Base-by-base conservation (phyloP, 2,888 invertebrate species). In the Sinopyrophorus schimmeli region DNA sequence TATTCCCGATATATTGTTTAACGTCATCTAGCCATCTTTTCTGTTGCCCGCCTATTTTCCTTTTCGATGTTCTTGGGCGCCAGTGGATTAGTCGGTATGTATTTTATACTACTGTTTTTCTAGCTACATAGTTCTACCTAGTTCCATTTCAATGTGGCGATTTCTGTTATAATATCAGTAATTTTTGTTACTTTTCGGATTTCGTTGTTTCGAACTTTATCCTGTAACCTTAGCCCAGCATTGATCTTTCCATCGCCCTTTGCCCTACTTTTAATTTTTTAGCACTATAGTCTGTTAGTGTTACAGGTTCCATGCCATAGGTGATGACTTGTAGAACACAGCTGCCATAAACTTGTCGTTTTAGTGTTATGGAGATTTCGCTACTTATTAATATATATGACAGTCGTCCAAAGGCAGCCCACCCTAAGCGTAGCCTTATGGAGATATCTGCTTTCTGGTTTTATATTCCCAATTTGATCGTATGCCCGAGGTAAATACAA, bases 181-280 rank as follows among this genome's bases (percentile, higher is more conserved):
- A 7, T 24, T 24, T 24, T 3, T 24, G 24, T 24, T 24, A 3
- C 10, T 9, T 3, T 3, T 24, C 24, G 6, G 5, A 6, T 6
- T n/a, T 24, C n/a, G n/a, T 24, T 10, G 10, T 24, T 24, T 24
- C 24, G 7, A 10, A 24, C 7, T 24, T 3, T 5, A 7, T 24
- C 24, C 10, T 7, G 24, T 24, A n/a, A n/a, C n/a, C n/a, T n/a
- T 5, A 24, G n/a, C 24, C n/a, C 10, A 24, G 7, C 24, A 24
- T 24, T 24, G 10, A 24, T 24, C 3, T 24, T n/a, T n/a, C 24
- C 24, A 24, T 24, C 24, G 24, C 5, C n/a, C 24, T n/a, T 24
- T 24, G 24, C 10, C n/a, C 24, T 10, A 24, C 7, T 7, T 24
- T 24, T 7, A 3, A n/a, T 24, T 24, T 24, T 24, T 24, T 24